phyloP scores from a whole-genome alignment of 2,888 invertebrate species.

The Rhabditophanes sp. region DNA sequence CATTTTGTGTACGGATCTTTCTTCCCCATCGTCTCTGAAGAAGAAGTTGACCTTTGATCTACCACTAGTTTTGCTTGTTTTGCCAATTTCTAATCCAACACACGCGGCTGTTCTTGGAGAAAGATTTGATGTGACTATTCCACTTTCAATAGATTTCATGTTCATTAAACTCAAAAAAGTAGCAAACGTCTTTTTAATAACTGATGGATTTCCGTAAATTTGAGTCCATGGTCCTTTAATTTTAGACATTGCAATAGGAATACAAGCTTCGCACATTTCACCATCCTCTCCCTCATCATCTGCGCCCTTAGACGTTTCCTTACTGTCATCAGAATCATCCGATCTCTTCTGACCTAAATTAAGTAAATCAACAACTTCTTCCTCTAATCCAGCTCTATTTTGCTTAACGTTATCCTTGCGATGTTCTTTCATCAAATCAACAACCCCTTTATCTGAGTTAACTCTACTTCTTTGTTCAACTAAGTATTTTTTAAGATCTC shows the following conservation, averaged over 20 bases:
- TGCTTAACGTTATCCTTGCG: constrained; percentile 8
- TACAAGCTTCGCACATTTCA: constrained; percentile 20
- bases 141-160: constrained; percentile 9
- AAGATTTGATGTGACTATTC: constrained; percentile 13
- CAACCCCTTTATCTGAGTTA: constrained; percentile 2
- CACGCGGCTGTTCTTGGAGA: constrained; percentile 14
- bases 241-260: constrained; percentile 20
- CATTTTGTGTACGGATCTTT: too few relatives aligned
- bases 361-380: neutral
- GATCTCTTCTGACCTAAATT: constrained; percentile 4
- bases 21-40: constrained; percentile 25
- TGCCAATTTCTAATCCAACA: constrained; percentile 32
- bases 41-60: constrained; percentile 23
- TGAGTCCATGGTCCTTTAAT: constrained; percentile 33
- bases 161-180: constrained; percentile 25
- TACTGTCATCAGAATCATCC: too few relatives aligned
- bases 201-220: constrained; percentile 32
- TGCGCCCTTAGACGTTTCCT: too few relatives aligned
- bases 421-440: constrained; percentile 7
- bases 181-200: constrained; percentile 25
- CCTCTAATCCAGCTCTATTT: constrained; percentile 1
- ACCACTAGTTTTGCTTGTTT: too few relatives aligned
- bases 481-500: constrained; percentile 25
- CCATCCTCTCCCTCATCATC: constrained; percentile 1
- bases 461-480: constrained; percentile 15